Evolutionary conservation across 2,113 vertebrate genomes (phyloP), one percentile per base, ranked within the genome.

Genomic region (Protomyctophum bolini): DNA sequence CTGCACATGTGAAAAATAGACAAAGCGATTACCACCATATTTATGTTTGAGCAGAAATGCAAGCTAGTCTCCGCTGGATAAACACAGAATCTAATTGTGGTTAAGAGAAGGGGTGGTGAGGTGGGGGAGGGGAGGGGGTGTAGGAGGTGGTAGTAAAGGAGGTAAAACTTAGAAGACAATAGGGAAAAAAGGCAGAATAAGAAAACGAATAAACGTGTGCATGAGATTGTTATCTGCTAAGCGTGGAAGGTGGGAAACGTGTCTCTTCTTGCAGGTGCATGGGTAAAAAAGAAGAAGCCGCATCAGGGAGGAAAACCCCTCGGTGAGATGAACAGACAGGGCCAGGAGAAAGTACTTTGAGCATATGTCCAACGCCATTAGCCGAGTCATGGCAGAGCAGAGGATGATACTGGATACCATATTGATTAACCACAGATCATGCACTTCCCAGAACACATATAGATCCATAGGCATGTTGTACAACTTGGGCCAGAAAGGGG

Each of bases 1-100:
- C 79, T 90, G 87, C 91, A 91, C 86, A 90, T 92, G 87, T 90
- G 87, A 92, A 90, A 90, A 90, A 91, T 83, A 91, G 89, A 91
- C 88, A 91, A 89, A 88, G 77, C 73, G 80, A 92, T 91, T 88
- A 91, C 80, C 72, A 70, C 81, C 66, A 6, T 91, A 88, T 91
- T 92, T 93, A 89, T 82, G 83, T 91, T 92, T 90, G 81, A 89
- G 85, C 75, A 88, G 86, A 90, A 91, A 92, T 83, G 87, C 86
- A 89, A 92, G 83, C 87, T 83, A 82, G 84, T 88, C 86, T 88
- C 74, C 58, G 73, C 83, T 87, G 87, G 80, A 83, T 91, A 92
- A 93, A 91, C 88, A 91, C 82, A 72, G 79, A 86, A 86, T 85
- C 82, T 90, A 91, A 89, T 86, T 90, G 83, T 88, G 86, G 87